These are phyloP conservation scores for Pseudomyrmex flavicornis DNA, from an alignment of 1,140 invertebrate species.

Conservation along the genomic window DNA sequence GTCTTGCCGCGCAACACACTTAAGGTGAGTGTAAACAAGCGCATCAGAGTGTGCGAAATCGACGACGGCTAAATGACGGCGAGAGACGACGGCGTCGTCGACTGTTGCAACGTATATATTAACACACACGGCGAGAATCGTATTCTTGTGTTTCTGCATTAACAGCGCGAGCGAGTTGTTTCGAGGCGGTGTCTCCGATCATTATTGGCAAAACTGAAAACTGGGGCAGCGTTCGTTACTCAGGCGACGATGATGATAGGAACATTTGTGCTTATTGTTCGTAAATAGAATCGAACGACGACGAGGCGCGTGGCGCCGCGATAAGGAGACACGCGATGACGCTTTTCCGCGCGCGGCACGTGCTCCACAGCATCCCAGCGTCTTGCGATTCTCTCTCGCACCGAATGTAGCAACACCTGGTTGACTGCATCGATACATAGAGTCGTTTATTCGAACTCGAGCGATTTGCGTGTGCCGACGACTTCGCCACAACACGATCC, in stretches of 20 bases:
- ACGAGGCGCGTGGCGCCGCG: constrained; percentile 20
- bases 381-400: not conserved
- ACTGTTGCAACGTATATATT: not conserved
- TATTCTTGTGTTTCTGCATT: constrained; percentile 8
- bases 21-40: constrained; percentile 24
- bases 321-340: constrained; percentile 32
- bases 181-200: constrained; percentile 21
- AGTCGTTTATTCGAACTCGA: not conserved
- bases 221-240: constrained; percentile 33
- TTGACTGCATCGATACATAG: not conserved
- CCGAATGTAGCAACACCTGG: not conserved
- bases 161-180: constrained; percentile 29
- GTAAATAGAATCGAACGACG: constrained; percentile 45
- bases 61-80: not conserved
- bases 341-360: constrained; percentile 5
- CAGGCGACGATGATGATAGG: constrained; percentile 37
- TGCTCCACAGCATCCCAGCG: constrained; percentile 1
- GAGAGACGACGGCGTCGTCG: constrained; percentile 2
- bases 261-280: constrained; percentile 51
- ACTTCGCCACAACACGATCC: too few relatives aligned
- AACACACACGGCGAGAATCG: not conserved
- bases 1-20: constrained; percentile 1
- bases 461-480: too few relatives aligned
- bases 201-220: constrained; percentile 52
- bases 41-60: not conserved